phyloP scores from a whole-genome alignment of 1,140 invertebrate genomes.

The Episyrphus balteatus region DNA sequence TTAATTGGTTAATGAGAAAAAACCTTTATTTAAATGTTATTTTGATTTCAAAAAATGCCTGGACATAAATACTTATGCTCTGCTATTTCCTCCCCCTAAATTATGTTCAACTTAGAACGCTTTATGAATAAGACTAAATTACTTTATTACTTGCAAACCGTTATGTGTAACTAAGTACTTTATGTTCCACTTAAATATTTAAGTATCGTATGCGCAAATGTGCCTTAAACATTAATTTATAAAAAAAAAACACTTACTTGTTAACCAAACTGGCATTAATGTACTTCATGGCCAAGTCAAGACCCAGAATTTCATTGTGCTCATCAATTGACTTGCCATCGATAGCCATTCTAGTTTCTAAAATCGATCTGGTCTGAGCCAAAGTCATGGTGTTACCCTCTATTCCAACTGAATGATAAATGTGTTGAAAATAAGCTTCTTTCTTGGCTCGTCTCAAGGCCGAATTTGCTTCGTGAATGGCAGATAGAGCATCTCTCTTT shows the following conservation, averaged over 20 bases:
- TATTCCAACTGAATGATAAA: constrained; percentile 95
- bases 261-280: constrained; percentile 85
- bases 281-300: constrained; percentile 92
- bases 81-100: no score
- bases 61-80: no score
- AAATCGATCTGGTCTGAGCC: constrained; percentile 80
- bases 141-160: no score
- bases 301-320: constrained; percentile 90
- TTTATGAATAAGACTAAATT: no score
- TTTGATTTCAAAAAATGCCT: no score
- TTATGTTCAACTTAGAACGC: no score
- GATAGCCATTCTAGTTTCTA: constrained; percentile 88
- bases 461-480: constrained; percentile 66
- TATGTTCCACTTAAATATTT: no score
- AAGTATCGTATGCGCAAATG: no score
- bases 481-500: constrained; percentile 69
- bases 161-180: no score
- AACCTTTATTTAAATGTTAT: no score
- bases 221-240: background rate
- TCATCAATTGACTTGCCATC: constrained; percentile 91
- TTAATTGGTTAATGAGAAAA: no score
- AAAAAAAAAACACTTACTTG: constrained; percentile 37
- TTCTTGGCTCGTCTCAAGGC: constrained; percentile 79
- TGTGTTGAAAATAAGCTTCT: constrained; percentile 90
- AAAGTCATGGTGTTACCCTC: constrained; percentile 96